Evolutionary conservation across 2,888 invertebrate genomes (phyloP).

Genomic region (Maniola hyperantus): DNA sequence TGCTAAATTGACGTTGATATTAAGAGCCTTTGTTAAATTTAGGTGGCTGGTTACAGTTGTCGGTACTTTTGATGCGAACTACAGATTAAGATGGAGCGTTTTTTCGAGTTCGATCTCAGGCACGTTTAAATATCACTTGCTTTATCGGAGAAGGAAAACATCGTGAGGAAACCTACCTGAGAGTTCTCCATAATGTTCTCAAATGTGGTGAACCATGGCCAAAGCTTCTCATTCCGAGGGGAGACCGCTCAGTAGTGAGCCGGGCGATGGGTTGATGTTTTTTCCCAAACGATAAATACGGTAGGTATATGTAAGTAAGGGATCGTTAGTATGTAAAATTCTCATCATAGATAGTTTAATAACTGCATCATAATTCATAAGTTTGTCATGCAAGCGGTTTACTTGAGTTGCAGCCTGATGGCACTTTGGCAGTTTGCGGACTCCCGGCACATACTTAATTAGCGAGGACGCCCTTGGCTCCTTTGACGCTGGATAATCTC

Average conservation of each 20-base stretch:
- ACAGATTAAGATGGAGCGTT: constrained; percentile 12
- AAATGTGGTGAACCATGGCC: too few relatives aligned
- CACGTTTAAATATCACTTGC: too few relatives aligned
- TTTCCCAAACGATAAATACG: background rate
- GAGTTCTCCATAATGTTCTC: too few relatives aligned
- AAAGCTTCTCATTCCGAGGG: too few relatives aligned
- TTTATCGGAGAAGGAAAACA: too few relatives aligned
- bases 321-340: constrained; percentile 38
- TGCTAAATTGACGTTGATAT: constrained; percentile 75
- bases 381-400: constrained; percentile 45
- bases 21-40: constrained; percentile 69
- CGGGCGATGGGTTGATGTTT: too few relatives aligned
- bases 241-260: too few relatives aligned
- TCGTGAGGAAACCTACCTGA: too few relatives aligned
- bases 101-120: background rate
- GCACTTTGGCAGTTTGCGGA: constrained; percentile 48
- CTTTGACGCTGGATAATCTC: constrained; percentile 60
- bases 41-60: constrained; percentile 44
- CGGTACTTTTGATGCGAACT: constrained; percentile 44
- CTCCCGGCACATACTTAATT: constrained; percentile 56
- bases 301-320: constrained; percentile 37
- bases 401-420: constrained; percentile 46
- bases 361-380: constrained; percentile 32
- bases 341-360: constrained; percentile 32
- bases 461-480: constrained; percentile 62